Evolutionary conservation across 2,888 invertebrate genomes (phyloP).

Genomic region (Serrognathus titanus): DNA sequence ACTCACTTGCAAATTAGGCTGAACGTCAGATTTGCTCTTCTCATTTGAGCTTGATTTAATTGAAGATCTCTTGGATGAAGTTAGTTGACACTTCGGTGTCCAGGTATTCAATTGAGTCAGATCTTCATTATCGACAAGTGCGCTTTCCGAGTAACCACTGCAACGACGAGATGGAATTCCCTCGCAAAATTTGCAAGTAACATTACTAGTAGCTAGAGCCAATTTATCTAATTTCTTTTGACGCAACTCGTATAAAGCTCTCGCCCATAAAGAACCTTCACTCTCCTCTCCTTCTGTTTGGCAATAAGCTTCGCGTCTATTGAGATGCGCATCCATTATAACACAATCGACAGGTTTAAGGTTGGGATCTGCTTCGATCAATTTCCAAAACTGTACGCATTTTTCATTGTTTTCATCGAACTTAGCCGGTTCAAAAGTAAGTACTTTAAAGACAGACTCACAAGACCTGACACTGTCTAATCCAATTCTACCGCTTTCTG

Average conservation of each 20-base stretch:
- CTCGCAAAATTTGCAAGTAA: conserved; percentile 14
- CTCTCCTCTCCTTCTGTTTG: conserved; percentile 13
- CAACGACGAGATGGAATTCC: conserved; percentile 2
- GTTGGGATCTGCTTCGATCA: conserved; percentile 11
- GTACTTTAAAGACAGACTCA: conserved; percentile 21
- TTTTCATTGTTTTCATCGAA: conserved; percentile 19
- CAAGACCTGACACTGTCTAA: conserved; percentile 20
- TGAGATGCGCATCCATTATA: conserved; percentile 12
- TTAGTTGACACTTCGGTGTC: background rate
- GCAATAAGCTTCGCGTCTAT: conserved; percentile 8
- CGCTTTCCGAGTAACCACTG: background rate
- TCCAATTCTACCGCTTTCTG: background rate
- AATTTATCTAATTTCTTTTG: conserved; percentile 18
- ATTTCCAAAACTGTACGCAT: conserved; percentile 21
- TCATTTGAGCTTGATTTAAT: too few species aligned
- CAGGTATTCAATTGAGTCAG: conserved; percentile 15
- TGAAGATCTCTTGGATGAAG: too few species aligned
- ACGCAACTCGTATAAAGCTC: conserved; percentile 16
- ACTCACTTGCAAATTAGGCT: too few species aligned
- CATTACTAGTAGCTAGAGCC: conserved; percentile 12
- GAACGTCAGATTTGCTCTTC: too few species aligned
- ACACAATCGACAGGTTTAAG: conserved; percentile 19
- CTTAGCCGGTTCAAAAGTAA: conserved; percentile 14
- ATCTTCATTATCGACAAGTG: conserved; percentile 12
- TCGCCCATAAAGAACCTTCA: conserved; percentile 14